A percentile compares a stretch with the other conserved stretches of the same genome.
Conservation (phyloP, 2,888 invertebrate genomes). For the Nudaria mundana region DNA sequence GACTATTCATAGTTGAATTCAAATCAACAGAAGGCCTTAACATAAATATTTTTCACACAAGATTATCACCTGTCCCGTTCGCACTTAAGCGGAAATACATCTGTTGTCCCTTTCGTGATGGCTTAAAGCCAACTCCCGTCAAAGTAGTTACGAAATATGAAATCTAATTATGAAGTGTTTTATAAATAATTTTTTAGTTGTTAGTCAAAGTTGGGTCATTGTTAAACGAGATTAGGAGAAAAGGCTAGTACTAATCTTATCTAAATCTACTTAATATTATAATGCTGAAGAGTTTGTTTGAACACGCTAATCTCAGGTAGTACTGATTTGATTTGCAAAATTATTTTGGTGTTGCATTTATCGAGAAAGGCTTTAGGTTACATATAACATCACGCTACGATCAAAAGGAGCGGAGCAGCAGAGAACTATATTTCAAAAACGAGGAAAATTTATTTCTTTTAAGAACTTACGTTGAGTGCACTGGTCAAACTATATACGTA, state of each 20-base stretch:
- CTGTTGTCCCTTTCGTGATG: constrained; percentile 60
- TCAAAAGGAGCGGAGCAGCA: too few species aligned
- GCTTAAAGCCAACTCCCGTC: constrained; percentile 61
- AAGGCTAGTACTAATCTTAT: constrained; percentile 11
- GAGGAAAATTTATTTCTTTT: too few species aligned
- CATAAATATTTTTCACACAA: constrained; percentile 80
- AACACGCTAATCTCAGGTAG: too few species aligned
- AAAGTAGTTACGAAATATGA: constrained; percentile 74
- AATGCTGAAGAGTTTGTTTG: too few species aligned
- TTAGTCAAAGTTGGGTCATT: constrained; percentile 30
- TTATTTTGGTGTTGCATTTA: too few species aligned
- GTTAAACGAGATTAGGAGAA: constrained; percentile 21
- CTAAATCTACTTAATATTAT: constrained; percentile 4
- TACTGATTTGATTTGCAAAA: too few species aligned
- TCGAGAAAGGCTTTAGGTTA: too few species aligned
- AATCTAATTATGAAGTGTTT: constrained; percentile 67
- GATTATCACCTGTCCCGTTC: constrained; percentile 71
- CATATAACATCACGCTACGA: too few species aligned
- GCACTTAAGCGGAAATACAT: constrained; percentile 57
- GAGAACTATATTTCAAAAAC: too few species aligned
- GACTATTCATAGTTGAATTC: constrained; percentile 68
- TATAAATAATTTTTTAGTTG: constrained; percentile 37
- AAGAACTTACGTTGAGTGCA: too few species aligned
- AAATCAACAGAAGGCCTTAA: constrained; percentile 72
- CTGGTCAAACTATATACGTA: too few species aligned